Base-by-base conservation (phyloP, 1,140 invertebrate species). In the Drosophila punjabiensis region DNA sequence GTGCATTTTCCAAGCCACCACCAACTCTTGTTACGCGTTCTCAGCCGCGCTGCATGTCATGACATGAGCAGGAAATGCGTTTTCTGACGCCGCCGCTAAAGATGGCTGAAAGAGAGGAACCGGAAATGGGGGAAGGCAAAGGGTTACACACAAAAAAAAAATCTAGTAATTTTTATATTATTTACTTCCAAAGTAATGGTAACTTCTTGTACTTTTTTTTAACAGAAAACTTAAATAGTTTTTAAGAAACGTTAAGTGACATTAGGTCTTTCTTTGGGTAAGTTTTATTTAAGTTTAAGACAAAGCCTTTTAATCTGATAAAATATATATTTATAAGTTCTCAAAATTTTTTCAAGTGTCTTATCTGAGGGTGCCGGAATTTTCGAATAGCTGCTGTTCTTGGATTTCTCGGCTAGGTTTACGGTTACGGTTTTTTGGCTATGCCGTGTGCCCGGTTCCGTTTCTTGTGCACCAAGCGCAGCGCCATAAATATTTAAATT, bases 21-120 rank as follows among this genome's bases (percentile, higher is more conserved):
- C 35, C 37, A 53, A 28, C 65, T 71, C 50, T 41, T 24, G 67
- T 60, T 67, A 62, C 59, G 76, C 69, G 75, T 48, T 81, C 41
- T 50, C 47, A 45, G 62, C 60, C 74, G 62, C 63, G 48, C 60
- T 87, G 81, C 76, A 70, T 80, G 75, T 89, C 81, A 59, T 90
- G 85, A 90, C 85, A 89, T 80, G 79, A 86, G 86, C 85, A 90
- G 85, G 85, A 89, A 89, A 89, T 89, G 86, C 86, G 86, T 89
- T 89, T 90, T 81, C 84, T 74, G 68, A 76, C 73, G 70, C 79
- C 76, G 64, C 75, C 32, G 24, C 50, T 48, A 16, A 77, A 63
- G 76, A 78, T 78, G 65, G 48, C 41, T 58, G 43, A 24, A 50
- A 32, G 28, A 24, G 50, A 45, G 52, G 41, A 43, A 52, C 28